Base-by-base conservation (phyloP, 2,888 invertebrate species). In the Epirrhoe alternata region DNA sequence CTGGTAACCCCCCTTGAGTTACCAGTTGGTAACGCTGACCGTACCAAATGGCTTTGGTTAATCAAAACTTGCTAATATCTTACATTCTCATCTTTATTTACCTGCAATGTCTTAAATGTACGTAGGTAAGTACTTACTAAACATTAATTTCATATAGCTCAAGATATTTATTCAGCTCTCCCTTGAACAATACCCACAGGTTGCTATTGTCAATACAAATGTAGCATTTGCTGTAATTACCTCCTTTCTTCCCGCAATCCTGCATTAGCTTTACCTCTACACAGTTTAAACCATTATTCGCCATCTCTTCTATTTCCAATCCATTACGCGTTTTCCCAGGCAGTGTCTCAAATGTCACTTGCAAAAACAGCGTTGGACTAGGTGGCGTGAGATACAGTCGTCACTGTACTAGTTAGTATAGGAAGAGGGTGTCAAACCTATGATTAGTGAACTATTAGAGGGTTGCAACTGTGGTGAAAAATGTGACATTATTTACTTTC, bases 201-300 rank as follows among this genome's bases (percentile, higher is more conserved):
- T 58, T 53, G 70, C 84, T 76, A 87, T 87, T 89, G 87, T 87
- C 85, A 85, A 85, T 83, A 83, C 80, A 85, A 89, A 87, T 81
- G 81, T 80, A 78, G 79, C 81, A 91, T 89, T 90, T 90, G 90
- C 87, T 89, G 79, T 91, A 91, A 91, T 90, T 89, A 89, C 86
- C 85, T 80, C 78, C 72, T 81, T 78, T 77, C 81, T 82, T 80
- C 86, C 86, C 82, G 83, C 88, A 88, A 90, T 87, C 87, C 86
- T 73, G 85, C 83, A 89, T 90, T 89, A 89, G 86, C 85, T 78
- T 84, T 79, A 82, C 82, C 84, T 85, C 81, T 66, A 75, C 80
- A 82, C 78, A 74, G 76, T 76, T 70, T 72, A 58, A 72, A 66
- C 64, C 56, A 49, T 45, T 64, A 47, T 31, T 50, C 52, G 35